phyloP scores from a whole-genome alignment of 2,888 invertebrate genomes.

The Heteropelma amictum region DNA sequence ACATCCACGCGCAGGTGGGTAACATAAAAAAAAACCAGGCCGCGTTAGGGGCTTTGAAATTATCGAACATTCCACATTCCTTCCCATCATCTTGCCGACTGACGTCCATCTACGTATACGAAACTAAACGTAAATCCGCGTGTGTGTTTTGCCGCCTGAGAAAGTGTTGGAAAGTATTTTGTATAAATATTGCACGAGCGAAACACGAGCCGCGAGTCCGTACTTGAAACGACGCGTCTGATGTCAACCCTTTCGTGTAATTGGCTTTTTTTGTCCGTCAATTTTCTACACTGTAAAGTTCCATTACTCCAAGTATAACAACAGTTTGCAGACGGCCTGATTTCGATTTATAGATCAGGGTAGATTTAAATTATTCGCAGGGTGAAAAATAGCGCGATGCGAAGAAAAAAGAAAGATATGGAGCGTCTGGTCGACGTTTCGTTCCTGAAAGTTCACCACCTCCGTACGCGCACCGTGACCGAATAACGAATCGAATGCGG shows the following conservation, averaged over 20 bases:
- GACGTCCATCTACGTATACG: constrained; percentile 24
- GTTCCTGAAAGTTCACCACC: not conserved
- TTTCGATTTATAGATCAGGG: constrained; percentile 21
- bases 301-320: not conserved
- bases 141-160: not conserved
- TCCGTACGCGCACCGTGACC: not conserved
- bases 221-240: constrained; percentile 3
- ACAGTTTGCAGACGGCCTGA: constrained; percentile 2
- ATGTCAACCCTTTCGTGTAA: constrained; percentile 2
- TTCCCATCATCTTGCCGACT: constrained; percentile 36
- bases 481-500: no score
- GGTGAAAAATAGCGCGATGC: not conserved
- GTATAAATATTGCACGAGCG: not conserved
- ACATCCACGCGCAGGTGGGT: not conserved
- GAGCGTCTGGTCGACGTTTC: not conserved
- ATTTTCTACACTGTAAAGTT: constrained; percentile 2
- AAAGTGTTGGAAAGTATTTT: not conserved
- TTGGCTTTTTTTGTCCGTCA: constrained; percentile 41
- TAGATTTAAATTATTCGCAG: not conserved
- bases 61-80: constrained; percentile 45
- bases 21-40: constrained; percentile 39
- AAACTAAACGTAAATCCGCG: not conserved
- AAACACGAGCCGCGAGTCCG: constrained; percentile 3
- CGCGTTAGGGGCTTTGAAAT: constrained; percentile 45
- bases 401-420: not conserved